Evolutionary conservation across 1,140 invertebrate genomes (phyloP).

Genomic region (Ectropis grisescens): DNA sequence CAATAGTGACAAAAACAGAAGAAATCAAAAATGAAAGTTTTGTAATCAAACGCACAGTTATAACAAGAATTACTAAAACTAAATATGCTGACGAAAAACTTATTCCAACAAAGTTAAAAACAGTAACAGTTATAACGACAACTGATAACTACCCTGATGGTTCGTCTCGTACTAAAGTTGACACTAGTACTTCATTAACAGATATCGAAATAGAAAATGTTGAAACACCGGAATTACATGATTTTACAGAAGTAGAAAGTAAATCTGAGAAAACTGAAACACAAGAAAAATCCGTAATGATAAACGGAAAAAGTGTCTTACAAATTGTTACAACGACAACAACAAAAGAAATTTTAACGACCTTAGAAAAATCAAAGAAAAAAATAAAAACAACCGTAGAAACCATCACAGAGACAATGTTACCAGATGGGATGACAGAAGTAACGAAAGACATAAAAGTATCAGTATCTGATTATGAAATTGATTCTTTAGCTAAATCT

Average conservation of each 20-base stretch:
- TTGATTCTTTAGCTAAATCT: conserved; percentile 21
- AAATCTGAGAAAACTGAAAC: conserved; percentile 38
- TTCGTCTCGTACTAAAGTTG: conserved; percentile 48
- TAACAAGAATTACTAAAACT: conserved; percentile 46
- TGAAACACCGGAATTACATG: conserved; percentile 33
- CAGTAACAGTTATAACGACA: conserved; percentile 43
- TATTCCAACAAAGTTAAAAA: conserved; percentile 52
- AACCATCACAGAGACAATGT: conserved; percentile 49
- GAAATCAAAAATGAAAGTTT: conserved; percentile 39
- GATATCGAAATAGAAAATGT: conserved; percentile 32
- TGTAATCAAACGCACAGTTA: conserved; percentile 40
- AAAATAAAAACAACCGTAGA: conserved; percentile 60
- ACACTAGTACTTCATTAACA: conserved; percentile 36
- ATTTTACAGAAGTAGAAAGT: conserved; percentile 42
- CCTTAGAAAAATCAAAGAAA: conserved; percentile 36
- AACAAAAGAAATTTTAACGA: conserved; percentile 48
- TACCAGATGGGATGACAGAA: conserved; percentile 53
- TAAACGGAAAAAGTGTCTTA: conserved; percentile 44
- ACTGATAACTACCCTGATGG: conserved; percentile 63
- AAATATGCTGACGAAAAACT: conserved; percentile 44
- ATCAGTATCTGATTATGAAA: conserved; percentile 39
- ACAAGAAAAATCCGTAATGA: conserved; percentile 32
- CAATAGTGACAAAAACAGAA: conserved; percentile 33
- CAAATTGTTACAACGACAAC: conserved; percentile 57
- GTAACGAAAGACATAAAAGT: conserved; percentile 60